Conservation (phyloP, 2,888 invertebrate genomes). For the Drosophila diplacantha region DNA sequence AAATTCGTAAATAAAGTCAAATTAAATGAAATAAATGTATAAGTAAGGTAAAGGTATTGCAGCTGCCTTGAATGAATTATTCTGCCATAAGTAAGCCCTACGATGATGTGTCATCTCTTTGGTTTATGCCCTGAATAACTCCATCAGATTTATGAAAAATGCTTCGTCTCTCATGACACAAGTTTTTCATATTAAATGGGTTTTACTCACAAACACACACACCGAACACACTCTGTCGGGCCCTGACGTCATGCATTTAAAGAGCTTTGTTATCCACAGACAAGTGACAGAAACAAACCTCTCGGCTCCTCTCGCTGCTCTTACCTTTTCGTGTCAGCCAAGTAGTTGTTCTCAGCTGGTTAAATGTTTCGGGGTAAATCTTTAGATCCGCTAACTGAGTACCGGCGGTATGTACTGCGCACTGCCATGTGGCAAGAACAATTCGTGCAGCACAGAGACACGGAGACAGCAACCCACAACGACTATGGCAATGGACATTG, state of each 20-base stretch:
- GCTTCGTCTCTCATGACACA: not conserved
- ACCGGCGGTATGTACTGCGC: conserved; percentile 3
- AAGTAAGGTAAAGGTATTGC: not conserved
- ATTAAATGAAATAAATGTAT: not conserved
- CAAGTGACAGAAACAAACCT: conserved; percentile 3
- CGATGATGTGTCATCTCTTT: not conserved
- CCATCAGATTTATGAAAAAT: conserved; percentile 5
- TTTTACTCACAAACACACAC: not conserved
- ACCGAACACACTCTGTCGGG: not conserved
- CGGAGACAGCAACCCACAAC: not conserved
- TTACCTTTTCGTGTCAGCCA: conserved; percentile 6
- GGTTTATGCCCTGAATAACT: not conserved
- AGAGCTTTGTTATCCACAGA: conserved; percentile 4
- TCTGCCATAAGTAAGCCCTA: not conserved
- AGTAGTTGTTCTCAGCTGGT: conserved; percentile 4
- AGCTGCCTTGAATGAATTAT: not conserved
- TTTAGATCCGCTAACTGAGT: conserved; percentile 25
- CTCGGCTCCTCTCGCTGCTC: not conserved
- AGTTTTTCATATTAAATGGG: conserved; percentile 8
- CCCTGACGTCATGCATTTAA: conserved; percentile 10
- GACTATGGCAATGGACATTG: not conserved
- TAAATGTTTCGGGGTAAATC: conserved; percentile 15
- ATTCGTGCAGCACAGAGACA: conserved; percentile 1
- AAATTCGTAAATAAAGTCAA: not conserved
- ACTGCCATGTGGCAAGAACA: not conserved